Base-by-base conservation (phyloP, 2,888 invertebrate genomes). In the Microctonus brassicae region DNA sequence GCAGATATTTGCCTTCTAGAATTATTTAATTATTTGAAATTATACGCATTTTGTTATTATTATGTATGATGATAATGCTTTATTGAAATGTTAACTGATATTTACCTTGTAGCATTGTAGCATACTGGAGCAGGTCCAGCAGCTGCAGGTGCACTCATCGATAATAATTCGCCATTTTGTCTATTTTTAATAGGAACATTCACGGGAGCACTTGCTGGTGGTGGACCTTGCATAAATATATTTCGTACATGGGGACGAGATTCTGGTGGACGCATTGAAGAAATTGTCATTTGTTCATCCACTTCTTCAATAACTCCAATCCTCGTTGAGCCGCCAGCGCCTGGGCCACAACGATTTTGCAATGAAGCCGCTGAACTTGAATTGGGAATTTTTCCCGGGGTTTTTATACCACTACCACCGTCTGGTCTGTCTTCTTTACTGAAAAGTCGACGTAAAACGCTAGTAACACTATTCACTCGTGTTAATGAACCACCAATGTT, bases 221-320 rank as follows among this genome's bases (percentile, higher is more conserved):
- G 90, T 1, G 92, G 90, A 10, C 91, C 91, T 69, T 85, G 76
- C 0, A 84, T 76, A 62, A 87, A 87, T 73, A 87, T 87, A 39
- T 75, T 86, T 66, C 83, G 80, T 11, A 87, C 83, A 69, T 86
- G 86, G 0, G 86, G 86, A 20, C 82, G 80, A 65, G 87, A 84
- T 84, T 91, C 86, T 82, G 89, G 87, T 82, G 89, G 87, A 80
- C 92, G 91, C 88, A 91, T 91, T 57, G 95, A 95, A 5, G 93
- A 94, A 72, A 95, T 93, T 10, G 95, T 95, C 81, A 92, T 90
- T 86, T 95, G 95, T 82, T 95, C 95, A 82, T 95, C 95, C 0
- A 89, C 88, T 76, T 89, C 89, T 76, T 89, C 88, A 57, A 89
- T 89, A 5, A 86, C 87, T 1, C 84, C 87, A 68, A 87, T 86